Conservation (phyloP, 35 echinoderm and acorn worm genomes). For the Heliocidaris erythrogramma region DNA sequence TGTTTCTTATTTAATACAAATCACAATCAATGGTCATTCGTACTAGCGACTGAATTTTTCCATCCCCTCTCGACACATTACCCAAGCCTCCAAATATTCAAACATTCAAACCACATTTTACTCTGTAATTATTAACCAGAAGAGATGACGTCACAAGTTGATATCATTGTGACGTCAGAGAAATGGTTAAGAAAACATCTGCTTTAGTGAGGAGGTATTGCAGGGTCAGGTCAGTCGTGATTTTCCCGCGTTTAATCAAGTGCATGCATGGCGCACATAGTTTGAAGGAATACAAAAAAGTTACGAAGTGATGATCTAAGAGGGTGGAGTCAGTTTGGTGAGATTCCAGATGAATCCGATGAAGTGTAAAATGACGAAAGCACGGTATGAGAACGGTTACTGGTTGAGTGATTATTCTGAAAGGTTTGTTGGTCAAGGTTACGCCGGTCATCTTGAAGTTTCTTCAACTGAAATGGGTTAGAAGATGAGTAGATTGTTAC, state of each 20-base stretch:
- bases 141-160: not conserved
- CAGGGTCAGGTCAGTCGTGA: not conserved
- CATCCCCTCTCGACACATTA: not conserved
- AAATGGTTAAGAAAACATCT: not conserved
- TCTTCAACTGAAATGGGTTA: not conserved
- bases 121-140: not conserved
- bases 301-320: too few relatives aligned
- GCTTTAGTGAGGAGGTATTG: not conserved
- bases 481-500: not conserved
- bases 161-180: not conserved
- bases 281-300: not conserved
- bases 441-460: not conserved
- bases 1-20: not conserved
- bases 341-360: not conserved
- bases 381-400: not conserved
- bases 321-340: not conserved
- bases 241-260: not conserved
- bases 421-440: not conserved
- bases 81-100: not conserved
- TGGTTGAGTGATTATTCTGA: not conserved
- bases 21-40: not conserved
- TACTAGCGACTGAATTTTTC: too few relatives aligned
- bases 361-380: not conserved
- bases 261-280: not conserved
- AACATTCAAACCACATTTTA: not conserved